Percentiles rank a stretch among this genome's conserved stretches.
Conservation (phyloP, 2,113 vertebrate genomes). For the Pao palembangensis region DNA sequence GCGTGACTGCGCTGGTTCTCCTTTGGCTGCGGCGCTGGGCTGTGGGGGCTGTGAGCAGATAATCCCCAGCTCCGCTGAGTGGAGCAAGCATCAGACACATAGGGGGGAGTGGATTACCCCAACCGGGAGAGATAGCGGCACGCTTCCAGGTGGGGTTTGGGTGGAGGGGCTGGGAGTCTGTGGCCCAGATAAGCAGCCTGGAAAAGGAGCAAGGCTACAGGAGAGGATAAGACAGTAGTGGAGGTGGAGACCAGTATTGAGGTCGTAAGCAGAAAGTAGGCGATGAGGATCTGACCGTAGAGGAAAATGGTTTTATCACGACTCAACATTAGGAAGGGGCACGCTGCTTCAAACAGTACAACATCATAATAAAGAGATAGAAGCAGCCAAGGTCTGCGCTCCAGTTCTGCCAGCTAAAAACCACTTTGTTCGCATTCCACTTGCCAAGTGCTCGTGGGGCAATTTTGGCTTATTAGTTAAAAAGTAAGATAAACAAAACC, state of each 20-base stretch:
- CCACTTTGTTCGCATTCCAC: too few species aligned
- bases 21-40: constrained; percentile 43
- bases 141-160: constrained; percentile 32
- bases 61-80: constrained; percentile 60
- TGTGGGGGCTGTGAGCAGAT: constrained; percentile 49
- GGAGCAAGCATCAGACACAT: constrained; percentile 60
- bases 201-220: constrained; percentile 34
- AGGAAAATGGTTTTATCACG: constrained; percentile 12
- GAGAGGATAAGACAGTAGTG: constrained; percentile 43
- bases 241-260: constrained; percentile 26
- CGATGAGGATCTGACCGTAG: constrained; percentile 29
- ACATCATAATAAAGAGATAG: background rate
- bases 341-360: too few species aligned
- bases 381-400: too few species aligned
- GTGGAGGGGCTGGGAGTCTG: background rate
- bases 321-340: background rate
- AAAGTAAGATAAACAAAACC: background rate
- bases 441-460: too few species aligned
- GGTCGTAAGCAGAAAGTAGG: constrained; percentile 33
- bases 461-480: background rate
- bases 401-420: too few species aligned
- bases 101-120: constrained; percentile 68
- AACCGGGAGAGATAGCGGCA: constrained; percentile 61
- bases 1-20: constrained; percentile 28
- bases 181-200: constrained; percentile 48